Conservation (phyloP, 2,888 invertebrate genomes). For the Cerastis rubricosa region DNA sequence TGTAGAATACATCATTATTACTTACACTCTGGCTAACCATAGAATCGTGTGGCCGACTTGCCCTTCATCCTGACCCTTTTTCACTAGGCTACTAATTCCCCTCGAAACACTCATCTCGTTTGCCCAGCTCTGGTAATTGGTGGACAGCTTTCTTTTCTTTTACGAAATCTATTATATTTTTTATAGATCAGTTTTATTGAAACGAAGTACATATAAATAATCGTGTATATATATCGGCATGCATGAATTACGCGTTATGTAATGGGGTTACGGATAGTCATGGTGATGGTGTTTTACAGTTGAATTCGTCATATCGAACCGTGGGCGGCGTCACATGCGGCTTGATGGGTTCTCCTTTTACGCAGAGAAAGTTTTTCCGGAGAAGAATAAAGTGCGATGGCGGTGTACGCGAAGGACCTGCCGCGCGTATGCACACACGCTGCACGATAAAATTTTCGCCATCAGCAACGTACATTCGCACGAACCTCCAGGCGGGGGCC, state of each 20-base stretch:
- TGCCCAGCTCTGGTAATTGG: conserved; percentile 18
- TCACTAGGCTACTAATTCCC: not conserved
- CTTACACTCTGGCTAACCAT: not conserved
- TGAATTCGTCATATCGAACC: conserved; percentile 90
- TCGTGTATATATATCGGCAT: conserved; percentile 5
- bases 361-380: conserved; percentile 89
- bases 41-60: not conserved
- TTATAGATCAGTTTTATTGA: conserved; percentile 6
- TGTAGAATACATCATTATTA: not conserved
- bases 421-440: conserved; percentile 88
- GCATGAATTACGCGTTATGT: conserved; percentile 32
- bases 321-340: conserved; percentile 89
- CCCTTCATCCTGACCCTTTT: not conserved
- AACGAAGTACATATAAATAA: not conserved
- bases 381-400: conserved; percentile 90
- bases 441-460: conserved; percentile 89
- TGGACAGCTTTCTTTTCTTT: not conserved
- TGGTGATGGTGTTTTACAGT: conserved; percentile 85
- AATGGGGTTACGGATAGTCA: conserved; percentile 71
- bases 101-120: not conserved
- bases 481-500: conserved; percentile 77
- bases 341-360: conserved; percentile 89
- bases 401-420: conserved; percentile 89
- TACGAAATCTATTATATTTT: not conserved
- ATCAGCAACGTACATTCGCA: conserved; percentile 89